Percentiles rank a stretch among this genome's conserved stretches.
These are phyloP conservation scores for Teinopalpus imperialis DNA, from an alignment of 2,888 invertebrate genomes.

Conservation along the genomic window DNA sequence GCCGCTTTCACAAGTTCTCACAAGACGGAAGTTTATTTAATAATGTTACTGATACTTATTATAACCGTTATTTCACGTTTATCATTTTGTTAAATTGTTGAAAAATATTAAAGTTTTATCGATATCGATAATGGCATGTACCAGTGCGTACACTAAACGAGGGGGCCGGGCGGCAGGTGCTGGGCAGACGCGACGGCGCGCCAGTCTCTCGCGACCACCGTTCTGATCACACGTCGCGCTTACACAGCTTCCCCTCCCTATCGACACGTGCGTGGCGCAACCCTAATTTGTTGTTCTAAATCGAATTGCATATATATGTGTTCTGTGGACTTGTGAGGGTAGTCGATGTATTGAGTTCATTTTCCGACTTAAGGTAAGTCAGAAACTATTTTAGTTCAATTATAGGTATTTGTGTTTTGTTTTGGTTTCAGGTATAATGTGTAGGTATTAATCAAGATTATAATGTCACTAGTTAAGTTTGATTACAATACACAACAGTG, in stretches of 20 bases:
- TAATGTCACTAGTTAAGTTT: slow-evolving; percentile 1
- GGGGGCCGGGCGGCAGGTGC: slow-evolving; percentile 72
- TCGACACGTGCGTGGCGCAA: slow-evolving; percentile 75
- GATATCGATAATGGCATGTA: slow-evolving; percentile 66
- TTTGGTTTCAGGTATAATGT: slow-evolving; percentile 52
- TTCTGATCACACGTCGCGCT: slow-evolving; percentile 63
- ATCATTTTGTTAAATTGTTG: no score
- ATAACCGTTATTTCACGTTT: no score
- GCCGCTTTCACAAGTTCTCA: no score
- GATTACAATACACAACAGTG: slow-evolving; percentile 29
- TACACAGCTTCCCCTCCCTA: slow-evolving; percentile 42
- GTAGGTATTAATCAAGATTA: slow-evolving; percentile 14
- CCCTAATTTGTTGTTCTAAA: slow-evolving; percentile 68
- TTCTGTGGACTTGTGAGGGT: slow-evolving; percentile 56
- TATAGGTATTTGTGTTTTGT: slow-evolving; percentile 48
- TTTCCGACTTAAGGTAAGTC: slow-evolving; percentile 26
- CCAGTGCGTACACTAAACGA: slow-evolving; percentile 50
- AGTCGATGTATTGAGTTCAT: slow-evolving; percentile 39
- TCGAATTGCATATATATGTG: slow-evolving; percentile 47
- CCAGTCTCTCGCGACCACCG: slow-evolving; percentile 72
- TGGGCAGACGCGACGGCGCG: slow-evolving; percentile 73
- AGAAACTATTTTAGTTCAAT: slow-evolving; percentile 6
- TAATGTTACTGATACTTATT: no score
- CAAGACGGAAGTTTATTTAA: no score
- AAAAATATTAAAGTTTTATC: slow-evolving; percentile 41